Conservation (phyloP, 1,140 invertebrate species). For the Zelostemma sp. region DNA sequence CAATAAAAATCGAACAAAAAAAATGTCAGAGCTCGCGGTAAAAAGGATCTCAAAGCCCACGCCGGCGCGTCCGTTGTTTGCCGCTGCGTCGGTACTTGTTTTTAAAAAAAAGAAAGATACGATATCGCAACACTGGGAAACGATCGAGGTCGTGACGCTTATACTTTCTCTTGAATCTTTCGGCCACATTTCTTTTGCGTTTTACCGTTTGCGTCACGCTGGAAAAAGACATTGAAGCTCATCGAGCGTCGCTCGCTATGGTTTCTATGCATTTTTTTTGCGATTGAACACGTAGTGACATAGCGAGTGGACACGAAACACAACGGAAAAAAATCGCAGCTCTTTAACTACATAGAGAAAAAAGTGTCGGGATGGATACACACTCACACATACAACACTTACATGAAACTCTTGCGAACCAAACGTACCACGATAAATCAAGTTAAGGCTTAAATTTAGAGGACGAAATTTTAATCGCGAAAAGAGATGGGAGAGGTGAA, state of each 20-base stretch:
- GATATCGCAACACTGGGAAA: constrained; percentile 1
- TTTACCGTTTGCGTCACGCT: background rate
- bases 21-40: constrained; percentile 10
- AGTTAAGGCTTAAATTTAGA: constrained; percentile 61
- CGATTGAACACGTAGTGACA: background rate
- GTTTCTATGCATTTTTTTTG: background rate
- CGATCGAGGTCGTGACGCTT: constrained; percentile 7
- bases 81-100: constrained; percentile 20
- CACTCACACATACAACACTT: constrained; percentile 26
- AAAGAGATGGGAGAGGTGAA: constrained; percentile 35
- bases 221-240: constrained; percentile 30
- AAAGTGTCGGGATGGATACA: constrained; percentile 15
- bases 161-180: no score
- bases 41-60: constrained; percentile 38
- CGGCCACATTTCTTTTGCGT: no score
- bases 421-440: constrained; percentile 54
- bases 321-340: constrained; percentile 10
- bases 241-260: constrained; percentile 7
- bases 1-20: constrained; percentile 18
- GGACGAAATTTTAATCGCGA: constrained; percentile 26
- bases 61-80: background rate
- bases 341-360: background rate
- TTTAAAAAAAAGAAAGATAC: background rate
- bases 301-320: background rate
- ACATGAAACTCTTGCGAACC: constrained; percentile 33